Evolutionary conservation across 2,797 vertebrate genomes (phyloP).

Genomic region (Tinamus major): DNA sequence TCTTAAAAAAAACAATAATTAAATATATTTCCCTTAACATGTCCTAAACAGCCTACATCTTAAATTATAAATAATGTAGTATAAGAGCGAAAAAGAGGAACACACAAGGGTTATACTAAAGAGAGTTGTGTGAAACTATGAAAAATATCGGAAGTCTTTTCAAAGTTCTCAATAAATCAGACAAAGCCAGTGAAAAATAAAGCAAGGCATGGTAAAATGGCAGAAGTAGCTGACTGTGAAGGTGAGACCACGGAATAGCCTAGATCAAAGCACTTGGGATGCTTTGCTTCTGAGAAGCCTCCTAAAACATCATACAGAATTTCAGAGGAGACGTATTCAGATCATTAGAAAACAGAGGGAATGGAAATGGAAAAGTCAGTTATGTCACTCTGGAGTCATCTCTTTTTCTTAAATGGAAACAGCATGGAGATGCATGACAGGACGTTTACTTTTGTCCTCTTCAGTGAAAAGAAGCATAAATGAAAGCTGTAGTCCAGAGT

Average conservation of each 20-base stretch:
- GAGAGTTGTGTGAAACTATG: not conserved
- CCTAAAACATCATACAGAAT: not conserved
- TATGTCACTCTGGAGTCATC: not conserved
- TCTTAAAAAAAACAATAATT: conserved; percentile 13
- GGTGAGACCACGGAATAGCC: not conserved
- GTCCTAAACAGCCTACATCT: not conserved
- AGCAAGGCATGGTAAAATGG: not conserved
- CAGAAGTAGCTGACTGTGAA: not conserved
- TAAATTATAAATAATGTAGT: not conserved
- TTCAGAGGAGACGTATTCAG: not conserved
- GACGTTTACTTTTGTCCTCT: not conserved
- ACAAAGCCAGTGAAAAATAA: not conserved
- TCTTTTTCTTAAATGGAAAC: not conserved
- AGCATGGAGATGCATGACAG: not conserved
- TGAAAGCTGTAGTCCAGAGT: not conserved
- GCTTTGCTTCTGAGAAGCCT: not conserved
- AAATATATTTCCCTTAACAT: conserved; percentile 41
- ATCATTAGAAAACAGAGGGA: not conserved
- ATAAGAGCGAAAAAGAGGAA: conserved; percentile 35
- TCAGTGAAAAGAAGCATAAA: not conserved
- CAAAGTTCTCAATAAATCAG: not conserved
- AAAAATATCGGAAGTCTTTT: not conserved
- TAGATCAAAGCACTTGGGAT: not conserved
- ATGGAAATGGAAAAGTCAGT: not conserved
- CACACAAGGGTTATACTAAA: conserved; percentile 11